Percentiles rank a stretch among this genome's conserved stretches.
These are phyloP conservation scores for Lacanobia oleracea DNA, from an alignment of 2,888 invertebrate species.

Conservation along the genomic window DNA sequence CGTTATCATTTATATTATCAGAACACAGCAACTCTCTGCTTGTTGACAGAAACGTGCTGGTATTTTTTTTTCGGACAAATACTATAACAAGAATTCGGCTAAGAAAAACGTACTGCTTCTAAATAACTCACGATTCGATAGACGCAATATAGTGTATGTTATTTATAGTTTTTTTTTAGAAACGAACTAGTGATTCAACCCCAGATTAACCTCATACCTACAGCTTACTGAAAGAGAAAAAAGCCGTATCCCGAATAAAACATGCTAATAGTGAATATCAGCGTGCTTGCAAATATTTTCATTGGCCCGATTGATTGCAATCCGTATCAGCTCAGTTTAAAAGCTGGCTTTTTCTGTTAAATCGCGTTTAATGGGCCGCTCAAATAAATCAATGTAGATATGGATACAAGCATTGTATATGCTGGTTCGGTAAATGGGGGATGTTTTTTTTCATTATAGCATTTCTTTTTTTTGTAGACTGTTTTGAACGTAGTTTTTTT, in stretches of 20 bases:
- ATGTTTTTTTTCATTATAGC: constrained; percentile 20
- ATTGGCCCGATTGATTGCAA: constrained; percentile 68
- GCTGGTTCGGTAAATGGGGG: constrained; percentile 10
- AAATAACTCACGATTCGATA: no score
- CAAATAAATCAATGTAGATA: constrained; percentile 65
- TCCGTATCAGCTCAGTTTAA: constrained; percentile 64
- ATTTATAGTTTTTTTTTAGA: no score
- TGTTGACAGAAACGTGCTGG: no score
- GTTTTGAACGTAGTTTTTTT: neutral
- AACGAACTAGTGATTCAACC: neutral
- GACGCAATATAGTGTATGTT: no score
- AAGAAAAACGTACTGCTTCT: no score
- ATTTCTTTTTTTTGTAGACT: constrained; percentile 5
- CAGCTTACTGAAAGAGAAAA: neutral
- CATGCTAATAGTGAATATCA: constrained; percentile 30
- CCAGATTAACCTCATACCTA: neutral
- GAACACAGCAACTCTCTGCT: no score
- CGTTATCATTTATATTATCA: no score
- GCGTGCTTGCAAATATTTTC: constrained; percentile 60
- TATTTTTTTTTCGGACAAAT: no score
- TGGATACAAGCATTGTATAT: constrained; percentile 20
- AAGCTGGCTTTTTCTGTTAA: constrained; percentile 68
- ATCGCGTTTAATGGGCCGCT: constrained; percentile 69
- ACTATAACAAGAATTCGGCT: no score
- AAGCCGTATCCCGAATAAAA: constrained; percentile 27